phyloP scores from a whole-genome alignment of 2,888 invertebrate species.

The Drosophila meridionalis region DNA sequence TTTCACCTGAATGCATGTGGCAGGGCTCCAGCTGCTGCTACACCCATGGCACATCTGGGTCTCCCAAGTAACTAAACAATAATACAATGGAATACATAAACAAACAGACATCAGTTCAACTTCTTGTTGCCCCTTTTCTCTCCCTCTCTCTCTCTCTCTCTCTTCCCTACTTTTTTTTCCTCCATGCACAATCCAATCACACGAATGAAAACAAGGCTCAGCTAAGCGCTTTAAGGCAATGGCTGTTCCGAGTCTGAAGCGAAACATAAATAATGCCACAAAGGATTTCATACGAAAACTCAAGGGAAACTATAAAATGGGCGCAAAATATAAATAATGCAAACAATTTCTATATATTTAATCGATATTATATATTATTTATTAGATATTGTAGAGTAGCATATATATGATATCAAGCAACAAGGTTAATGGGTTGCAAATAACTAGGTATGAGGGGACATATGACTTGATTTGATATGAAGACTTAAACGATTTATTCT shows the following conservation, averaged over 20 bases:
- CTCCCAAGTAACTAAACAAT: conserved; percentile 49
- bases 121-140: not conserved
- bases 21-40: conserved; percentile 39
- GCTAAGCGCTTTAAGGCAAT: conserved; percentile 4
- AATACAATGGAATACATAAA: conserved; percentile 43
- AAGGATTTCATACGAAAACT: not conserved
- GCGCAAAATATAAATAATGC: not conserved
- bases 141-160: not conserved
- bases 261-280: conserved; percentile 19
- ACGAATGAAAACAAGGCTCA: conserved; percentile 13
- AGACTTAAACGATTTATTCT: no score
- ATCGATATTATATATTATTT: not conserved
- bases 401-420: not conserved
- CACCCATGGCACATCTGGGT: conserved; percentile 42
- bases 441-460: no score
- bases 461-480: no score
- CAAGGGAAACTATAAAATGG: not conserved
- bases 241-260: not conserved
- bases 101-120: conserved; percentile 15
- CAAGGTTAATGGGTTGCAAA: no score
- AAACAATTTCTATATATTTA: not conserved
- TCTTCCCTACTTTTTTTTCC: not conserved
- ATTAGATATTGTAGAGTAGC: not conserved
- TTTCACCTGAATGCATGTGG: conserved; percentile 79
- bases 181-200: conserved; percentile 16